These are phyloP conservation scores for Priocnemis perturbator DNA, from an alignment of 2,888 invertebrate species.

Conservation along the genomic window DNA sequence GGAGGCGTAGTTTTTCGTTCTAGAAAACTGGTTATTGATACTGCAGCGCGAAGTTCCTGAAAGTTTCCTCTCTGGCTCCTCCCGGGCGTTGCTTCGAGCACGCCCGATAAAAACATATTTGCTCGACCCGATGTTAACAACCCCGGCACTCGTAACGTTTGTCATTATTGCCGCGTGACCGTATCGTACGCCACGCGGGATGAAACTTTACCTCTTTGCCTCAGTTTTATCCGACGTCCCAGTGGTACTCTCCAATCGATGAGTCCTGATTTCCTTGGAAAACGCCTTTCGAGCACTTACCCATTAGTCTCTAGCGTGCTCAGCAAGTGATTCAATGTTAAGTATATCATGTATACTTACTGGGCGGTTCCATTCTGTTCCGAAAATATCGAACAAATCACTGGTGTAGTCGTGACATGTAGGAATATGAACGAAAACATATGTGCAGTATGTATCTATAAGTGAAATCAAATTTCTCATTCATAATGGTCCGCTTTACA, in stretches of 20 bases:
- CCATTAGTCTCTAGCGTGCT: background rate
- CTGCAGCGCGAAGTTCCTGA: constrained; percentile 44
- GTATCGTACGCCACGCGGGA: background rate
- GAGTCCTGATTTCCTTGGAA: constrained; percentile 50
- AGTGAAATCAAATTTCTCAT: too few species aligned
- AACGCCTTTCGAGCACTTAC: constrained; percentile 39
- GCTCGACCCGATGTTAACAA: constrained; percentile 61
- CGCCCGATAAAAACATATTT: constrained; percentile 66
- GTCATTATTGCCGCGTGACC: constrained; percentile 36
- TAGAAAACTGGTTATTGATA: constrained; percentile 62
- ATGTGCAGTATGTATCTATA: too few species aligned
- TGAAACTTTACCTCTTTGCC: constrained; percentile 26
- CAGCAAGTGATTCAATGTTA: too few species aligned
- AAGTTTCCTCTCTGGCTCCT: constrained; percentile 37
- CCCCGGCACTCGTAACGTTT: constrained; percentile 48
- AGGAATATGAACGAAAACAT: too few species aligned
- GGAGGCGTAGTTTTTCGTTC: constrained; percentile 50
- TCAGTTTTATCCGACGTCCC: background rate
- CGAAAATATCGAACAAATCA: too few species aligned
- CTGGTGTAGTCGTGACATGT: too few species aligned
- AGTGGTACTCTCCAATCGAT: constrained; percentile 33
- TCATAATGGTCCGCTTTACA: too few species aligned
- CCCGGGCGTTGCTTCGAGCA: constrained; percentile 25
- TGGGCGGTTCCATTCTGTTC: too few species aligned
- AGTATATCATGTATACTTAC: too few species aligned